These are phyloP conservation scores for Drosophila glabriapex DNA, from an alignment of 2,888 invertebrate genomes.

Conservation along the genomic window DNA sequence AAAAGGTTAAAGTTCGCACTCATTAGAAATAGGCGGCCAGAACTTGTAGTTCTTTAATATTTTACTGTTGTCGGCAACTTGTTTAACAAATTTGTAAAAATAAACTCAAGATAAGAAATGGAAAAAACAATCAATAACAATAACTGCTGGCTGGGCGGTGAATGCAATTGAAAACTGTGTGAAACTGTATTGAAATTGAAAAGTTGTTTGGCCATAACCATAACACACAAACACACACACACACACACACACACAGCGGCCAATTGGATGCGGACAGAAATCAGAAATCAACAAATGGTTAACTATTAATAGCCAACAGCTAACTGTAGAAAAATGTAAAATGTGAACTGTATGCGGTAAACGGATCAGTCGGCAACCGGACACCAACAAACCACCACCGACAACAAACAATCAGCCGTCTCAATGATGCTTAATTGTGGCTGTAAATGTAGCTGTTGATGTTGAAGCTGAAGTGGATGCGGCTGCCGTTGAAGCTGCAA, in stretches of 20 bases:
- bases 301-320: slow-evolving; percentile 35
- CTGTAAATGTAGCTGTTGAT: slow-evolving; percentile 22
- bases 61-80: slow-evolving; percentile 45
- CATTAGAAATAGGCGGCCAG: slow-evolving; percentile 54
- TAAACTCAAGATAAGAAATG: slow-evolving; percentile 59
- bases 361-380: slow-evolving; percentile 72
- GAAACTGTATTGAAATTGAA: slow-evolving; percentile 74
- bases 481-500: slow-evolving; percentile 43
- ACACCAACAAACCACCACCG: slow-evolving; percentile 44
- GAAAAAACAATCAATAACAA: slow-evolving; percentile 36
- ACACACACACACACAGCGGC: slow-evolving; percentile 59
- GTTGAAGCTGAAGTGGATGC: slow-evolving; percentile 4
- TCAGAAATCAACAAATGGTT: slow-evolving; percentile 59
- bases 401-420: background rate
- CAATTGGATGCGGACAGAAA: slow-evolving; percentile 59
- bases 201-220: slow-evolving; percentile 81
- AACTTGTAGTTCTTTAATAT: slow-evolving; percentile 25
- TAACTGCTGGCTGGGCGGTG: slow-evolving; percentile 36
- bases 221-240: slow-evolving; percentile 59
- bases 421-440: slow-evolving; percentile 70
- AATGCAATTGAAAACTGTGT: slow-evolving; percentile 69
- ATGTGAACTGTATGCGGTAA: slow-evolving; percentile 51
- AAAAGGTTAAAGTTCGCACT: slow-evolving; percentile 69
- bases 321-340: slow-evolving; percentile 19
- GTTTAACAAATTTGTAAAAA: slow-evolving; percentile 34